These are phyloP conservation scores for Scaeva pyrastri DNA, from an alignment of 2,888 invertebrate species.

Conservation along the genomic window DNA sequence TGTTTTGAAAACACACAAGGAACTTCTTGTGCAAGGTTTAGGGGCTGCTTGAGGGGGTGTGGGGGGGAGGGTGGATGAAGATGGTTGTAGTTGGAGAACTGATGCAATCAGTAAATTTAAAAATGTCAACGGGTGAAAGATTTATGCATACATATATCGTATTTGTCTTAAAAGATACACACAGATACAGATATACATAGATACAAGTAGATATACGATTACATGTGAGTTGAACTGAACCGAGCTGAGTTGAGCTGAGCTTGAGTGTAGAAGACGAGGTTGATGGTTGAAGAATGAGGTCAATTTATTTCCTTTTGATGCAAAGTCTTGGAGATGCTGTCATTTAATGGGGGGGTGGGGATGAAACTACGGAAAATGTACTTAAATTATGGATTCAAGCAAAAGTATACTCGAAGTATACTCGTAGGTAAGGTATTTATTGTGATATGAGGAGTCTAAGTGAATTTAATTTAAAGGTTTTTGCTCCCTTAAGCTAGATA, in stretches of 20 bases:
- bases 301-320: slow-evolving; percentile 63
- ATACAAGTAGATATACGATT: not conserved
- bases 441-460: not conserved
- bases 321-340: slow-evolving; percentile 16
- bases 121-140: slow-evolving; percentile 67
- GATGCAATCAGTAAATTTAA: slow-evolving; percentile 73
- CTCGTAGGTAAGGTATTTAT: not conserved
- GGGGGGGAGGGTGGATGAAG: not conserved
- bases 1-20: slow-evolving; percentile 30
- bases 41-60: not conserved
- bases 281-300: slow-evolving; percentile 56
- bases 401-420: not conserved
- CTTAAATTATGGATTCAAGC: slow-evolving; percentile 51
- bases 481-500: slow-evolving; percentile 4
- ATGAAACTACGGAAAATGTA: slow-evolving; percentile 14
- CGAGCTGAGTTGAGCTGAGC: no score
- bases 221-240: no score
- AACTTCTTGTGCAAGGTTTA: not conserved
- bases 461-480: slow-evolving; percentile 15
- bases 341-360: not conserved
- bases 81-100: slow-evolving; percentile 10
- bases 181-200: not conserved
- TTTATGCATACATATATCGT: slow-evolving; percentile 53
- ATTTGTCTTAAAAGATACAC: no score
- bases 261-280: not conserved